Evolutionary conservation across 2,113 vertebrate species (phyloP).

Genomic region (Rostratula benghalensis): DNA sequence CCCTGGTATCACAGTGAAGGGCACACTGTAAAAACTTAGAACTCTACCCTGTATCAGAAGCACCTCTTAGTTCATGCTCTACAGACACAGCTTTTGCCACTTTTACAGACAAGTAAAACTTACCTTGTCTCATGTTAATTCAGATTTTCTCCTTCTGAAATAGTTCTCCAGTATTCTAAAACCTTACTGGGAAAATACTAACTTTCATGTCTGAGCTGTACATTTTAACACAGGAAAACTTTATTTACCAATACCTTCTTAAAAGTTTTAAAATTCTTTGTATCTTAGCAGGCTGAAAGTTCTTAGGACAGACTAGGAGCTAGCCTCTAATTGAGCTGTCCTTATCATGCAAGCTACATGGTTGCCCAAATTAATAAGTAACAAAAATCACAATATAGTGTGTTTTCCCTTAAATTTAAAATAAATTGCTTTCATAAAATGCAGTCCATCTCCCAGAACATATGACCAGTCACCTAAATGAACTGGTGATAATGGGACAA

Average conservation of each 20-base stretch:
- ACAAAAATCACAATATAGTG: not conserved
- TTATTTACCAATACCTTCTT: not conserved
- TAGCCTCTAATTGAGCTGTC: not conserved
- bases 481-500: not conserved
- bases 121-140: not conserved
- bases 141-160: not conserved
- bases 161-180: not conserved
- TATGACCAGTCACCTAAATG: not conserved
- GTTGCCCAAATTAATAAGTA: not conserved
- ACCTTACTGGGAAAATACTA: not conserved
- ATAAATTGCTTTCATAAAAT: not conserved
- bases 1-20: not conserved
- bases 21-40: not conserved
- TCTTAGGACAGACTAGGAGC: not conserved
- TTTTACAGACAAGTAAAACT: not conserved
- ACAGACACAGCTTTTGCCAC: not conserved
- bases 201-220: not conserved
- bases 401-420: not conserved
- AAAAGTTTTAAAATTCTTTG: not conserved
- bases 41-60: not conserved
- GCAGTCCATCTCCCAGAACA: not conserved
- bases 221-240: not conserved
- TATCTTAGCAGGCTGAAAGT: not conserved
- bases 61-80: not conserved
- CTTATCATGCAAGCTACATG: not conserved